Base-by-base conservation (phyloP, 2,113 vertebrate species). In the Arenaria interpres region DNA sequence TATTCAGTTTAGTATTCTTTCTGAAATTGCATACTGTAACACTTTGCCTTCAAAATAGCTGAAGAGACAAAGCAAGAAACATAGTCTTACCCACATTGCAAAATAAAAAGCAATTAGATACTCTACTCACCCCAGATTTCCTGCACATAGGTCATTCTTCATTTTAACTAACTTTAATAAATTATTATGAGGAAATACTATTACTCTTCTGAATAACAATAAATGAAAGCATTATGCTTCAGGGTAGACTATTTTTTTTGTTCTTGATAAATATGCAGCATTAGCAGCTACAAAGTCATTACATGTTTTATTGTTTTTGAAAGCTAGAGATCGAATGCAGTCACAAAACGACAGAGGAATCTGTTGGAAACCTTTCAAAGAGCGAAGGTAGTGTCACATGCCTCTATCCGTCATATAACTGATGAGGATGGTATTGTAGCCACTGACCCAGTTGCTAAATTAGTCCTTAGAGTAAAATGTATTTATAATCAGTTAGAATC, bases 241-340 rank as follows among this genome's bases (percentile, higher is more conserved):
- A 66, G 89, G 48, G 57, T 50, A 89, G 74, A 72, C 17, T 51
- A 20, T n/a, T 35, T 72, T 75, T 82, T 91, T 89, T 85, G 27
- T 53, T 90, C 73, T 76, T 88, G 59, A 87, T 94, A 94, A 93
- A 92, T 75, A 91, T 63, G 27, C 45, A 79, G 50, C 91, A 91
- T 93, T 93, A 96, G 66, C 45, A 71, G 56, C 62, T 53, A 66
- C 25, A n/a, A 68, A 92, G 56, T 91, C 76, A 81, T 94, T 91
- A 45, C 53, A 51, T 56, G 78, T 96, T 93, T 95, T 81, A 95
- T 90, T 93, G 88, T 64, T 94, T 96, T 81, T 96, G 91, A 97
- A 94, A 95, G 96, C 67, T 73, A 56, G 45, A 57, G 41, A 96
- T 96, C 4, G 12, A 92, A 96, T 1, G 7, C 59, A 92, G 45